Base-by-base conservation (phyloP, 53 echinoderm and acorn worm genomes). In the Paracentrotus lividus region DNA sequence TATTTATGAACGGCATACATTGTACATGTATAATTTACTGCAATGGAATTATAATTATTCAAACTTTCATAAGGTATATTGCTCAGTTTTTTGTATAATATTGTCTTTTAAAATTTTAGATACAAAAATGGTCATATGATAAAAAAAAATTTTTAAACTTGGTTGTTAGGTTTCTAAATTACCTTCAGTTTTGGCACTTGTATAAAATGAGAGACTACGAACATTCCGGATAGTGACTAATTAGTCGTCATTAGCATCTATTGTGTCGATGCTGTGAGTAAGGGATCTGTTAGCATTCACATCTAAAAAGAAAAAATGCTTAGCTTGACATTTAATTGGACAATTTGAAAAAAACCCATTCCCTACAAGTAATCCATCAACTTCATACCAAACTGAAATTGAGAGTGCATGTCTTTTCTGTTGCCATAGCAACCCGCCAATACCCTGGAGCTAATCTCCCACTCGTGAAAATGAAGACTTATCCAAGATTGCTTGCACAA, bases 361-460 rank as follows among this genome's bases (percentile, higher is more conserved):
- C 10, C 77, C 5, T 77, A 10, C 76, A 40, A 20, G 26, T 45
- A 49, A 81, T 81, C 42, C 27, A n/a, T 24, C 81, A 81, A 24
- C 14, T 26, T 81, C 77, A 21, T 16, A 47, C 24, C 8, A 3
- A 77, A 12, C 45, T 81, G 45, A 47, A 45, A 81, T 45, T 21
- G 26, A 81, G 81, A 81, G 47, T 47, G 9, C 81, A 44, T 47
- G 20, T 76, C 16, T 40, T 76, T 76, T 42, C 76, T 47, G 27
- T 81, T 18, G 27, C 81, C 20, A 47, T 81, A 10, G 45, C 3
- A 81, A 81, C 81, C 44, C 3, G 18, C 9, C 9, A 81, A 45
- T 81, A n/a, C 81, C 81, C 81, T 81, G 26, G 47, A 81, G 81
- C 49, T n/a, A 47, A 27, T n/a, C 81, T 81, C 81, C 81, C 81